These are phyloP conservation scores for Sigmodon hispidus DNA, from an alignment of 2,113 vertebrate species.

Conservation along the genomic window DNA sequence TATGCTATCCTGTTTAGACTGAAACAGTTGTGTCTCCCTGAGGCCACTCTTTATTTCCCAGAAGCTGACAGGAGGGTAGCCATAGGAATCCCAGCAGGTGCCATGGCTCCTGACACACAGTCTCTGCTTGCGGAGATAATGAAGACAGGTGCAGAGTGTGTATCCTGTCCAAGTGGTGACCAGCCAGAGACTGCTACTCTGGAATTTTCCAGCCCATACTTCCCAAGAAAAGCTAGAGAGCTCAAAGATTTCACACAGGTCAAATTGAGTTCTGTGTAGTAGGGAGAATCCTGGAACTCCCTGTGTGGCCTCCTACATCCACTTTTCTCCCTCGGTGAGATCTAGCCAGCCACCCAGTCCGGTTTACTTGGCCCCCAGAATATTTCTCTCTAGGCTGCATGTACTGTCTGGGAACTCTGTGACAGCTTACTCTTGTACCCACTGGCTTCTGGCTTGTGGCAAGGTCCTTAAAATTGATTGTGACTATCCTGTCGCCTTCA, in stretches of 20 bases:
- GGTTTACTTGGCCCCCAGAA: not conserved
- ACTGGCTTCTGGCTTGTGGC: not conserved
- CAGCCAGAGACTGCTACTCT: not conserved
- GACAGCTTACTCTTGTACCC: not conserved
- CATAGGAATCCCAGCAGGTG: not conserved
- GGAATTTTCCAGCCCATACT: not conserved
- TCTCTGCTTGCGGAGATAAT: not conserved
- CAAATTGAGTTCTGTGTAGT: not conserved
- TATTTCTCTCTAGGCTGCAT: not conserved
- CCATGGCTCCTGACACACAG: not conserved
- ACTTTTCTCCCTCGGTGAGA: not conserved
- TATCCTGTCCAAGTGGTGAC: not conserved
- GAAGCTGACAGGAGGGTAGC: not conserved
- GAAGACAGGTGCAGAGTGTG: not conserved
- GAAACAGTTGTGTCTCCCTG: not conserved
- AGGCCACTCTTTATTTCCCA: not conserved
- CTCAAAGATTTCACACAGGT: not conserved
- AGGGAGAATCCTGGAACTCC: not conserved
- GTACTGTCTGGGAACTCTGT: not conserved
- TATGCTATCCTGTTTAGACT: not conserved
- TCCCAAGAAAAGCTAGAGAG: not conserved
- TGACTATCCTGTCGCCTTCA: not conserved
- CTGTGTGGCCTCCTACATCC: not conserved
- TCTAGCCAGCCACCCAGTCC: not conserved
- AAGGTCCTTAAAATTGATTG: not conserved